These are phyloP conservation scores for Phania funesta DNA, from an alignment of 2,888 invertebrate genomes.

Conservation along the genomic window DNA sequence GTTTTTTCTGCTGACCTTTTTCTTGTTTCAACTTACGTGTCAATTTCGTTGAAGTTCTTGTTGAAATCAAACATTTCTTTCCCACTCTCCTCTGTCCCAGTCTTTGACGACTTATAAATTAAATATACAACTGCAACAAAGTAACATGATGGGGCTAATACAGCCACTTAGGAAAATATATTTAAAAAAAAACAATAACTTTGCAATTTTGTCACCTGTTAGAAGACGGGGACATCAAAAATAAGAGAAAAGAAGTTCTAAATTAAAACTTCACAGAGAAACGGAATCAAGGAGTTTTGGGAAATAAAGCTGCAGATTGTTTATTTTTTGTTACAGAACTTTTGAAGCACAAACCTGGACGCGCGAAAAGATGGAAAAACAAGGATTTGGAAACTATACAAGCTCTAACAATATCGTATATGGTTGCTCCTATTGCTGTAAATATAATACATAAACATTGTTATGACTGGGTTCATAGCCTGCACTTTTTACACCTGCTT, in stretches of 20 bases:
- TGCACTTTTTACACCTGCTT: slow-evolving; percentile 5
- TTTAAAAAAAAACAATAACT: neutral
- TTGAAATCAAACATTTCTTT: slow-evolving; percentile 17
- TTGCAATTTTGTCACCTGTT: slow-evolving; percentile 20
- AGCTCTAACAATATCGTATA: too few species aligned
- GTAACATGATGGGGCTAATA: slow-evolving; percentile 3
- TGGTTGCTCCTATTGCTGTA: neutral
- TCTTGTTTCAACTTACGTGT: neutral
- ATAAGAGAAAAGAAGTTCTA: too few species aligned
- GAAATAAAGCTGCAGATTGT: too few species aligned
- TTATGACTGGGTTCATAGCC: neutral
- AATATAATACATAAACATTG: slow-evolving; percentile 7
- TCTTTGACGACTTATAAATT: neutral
- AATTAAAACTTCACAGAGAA: too few species aligned
- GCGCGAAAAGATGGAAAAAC: too few species aligned
- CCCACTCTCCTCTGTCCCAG: neutral
- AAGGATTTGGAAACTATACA: too few species aligned
- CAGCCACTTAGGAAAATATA: slow-evolving; percentile 12
- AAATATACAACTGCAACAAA: slow-evolving; percentile 24
- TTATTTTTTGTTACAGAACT: too few species aligned
- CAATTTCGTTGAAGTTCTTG: slow-evolving; percentile 9
- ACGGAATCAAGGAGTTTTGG: too few species aligned
- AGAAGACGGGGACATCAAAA: too few species aligned
- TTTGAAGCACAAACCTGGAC: too few species aligned
- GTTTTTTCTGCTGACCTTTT: neutral